phyloP scores from a whole-genome alignment of 2,888 invertebrate species.

The Camponotus fellah region DNA sequence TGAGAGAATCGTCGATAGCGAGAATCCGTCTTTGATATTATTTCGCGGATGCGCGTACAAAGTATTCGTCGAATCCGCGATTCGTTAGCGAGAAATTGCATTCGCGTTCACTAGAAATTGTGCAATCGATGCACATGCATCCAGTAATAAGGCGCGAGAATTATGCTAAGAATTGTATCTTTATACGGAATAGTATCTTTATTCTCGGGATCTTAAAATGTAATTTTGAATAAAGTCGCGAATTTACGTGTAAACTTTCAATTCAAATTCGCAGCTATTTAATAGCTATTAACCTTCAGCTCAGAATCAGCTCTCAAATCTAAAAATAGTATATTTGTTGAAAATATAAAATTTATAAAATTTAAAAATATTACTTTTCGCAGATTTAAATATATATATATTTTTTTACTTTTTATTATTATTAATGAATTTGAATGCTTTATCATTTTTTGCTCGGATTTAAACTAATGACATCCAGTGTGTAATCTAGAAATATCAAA shows the following conservation, averaged over 20 bases:
- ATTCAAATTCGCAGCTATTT: not conserved
- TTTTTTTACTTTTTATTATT: conserved; percentile 8
- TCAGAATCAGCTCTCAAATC: not conserved
- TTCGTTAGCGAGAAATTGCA: conserved; percentile 9
- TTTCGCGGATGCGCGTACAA: not conserved
- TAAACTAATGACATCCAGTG: not conserved
- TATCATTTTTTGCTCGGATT: not conserved
- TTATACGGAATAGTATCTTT: not conserved
- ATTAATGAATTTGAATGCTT: conserved; percentile 9
- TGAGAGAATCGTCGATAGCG: conserved; percentile 1
- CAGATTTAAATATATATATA: conserved; percentile 15
- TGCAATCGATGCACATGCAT: not conserved
- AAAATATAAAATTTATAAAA: not conserved
- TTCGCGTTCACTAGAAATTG: not conserved
- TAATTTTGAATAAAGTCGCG: conserved; percentile 25
- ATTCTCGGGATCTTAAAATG: conserved; percentile 14
- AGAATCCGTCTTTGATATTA: conserved; percentile 5
- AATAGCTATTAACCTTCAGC: not conserved
- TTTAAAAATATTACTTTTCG: not conserved
- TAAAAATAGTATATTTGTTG: not conserved
- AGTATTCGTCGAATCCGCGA: not conserved
- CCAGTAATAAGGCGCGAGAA: not conserved
- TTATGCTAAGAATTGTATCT: not conserved
- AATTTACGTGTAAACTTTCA: conserved; percentile 14
- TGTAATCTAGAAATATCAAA: not conserved